A percentile compares a stretch with the other conserved stretches of the same genome.
phyloP scores from a whole-genome alignment of 2,113 vertebrate species.

The Nesoenas mayeri region DNA sequence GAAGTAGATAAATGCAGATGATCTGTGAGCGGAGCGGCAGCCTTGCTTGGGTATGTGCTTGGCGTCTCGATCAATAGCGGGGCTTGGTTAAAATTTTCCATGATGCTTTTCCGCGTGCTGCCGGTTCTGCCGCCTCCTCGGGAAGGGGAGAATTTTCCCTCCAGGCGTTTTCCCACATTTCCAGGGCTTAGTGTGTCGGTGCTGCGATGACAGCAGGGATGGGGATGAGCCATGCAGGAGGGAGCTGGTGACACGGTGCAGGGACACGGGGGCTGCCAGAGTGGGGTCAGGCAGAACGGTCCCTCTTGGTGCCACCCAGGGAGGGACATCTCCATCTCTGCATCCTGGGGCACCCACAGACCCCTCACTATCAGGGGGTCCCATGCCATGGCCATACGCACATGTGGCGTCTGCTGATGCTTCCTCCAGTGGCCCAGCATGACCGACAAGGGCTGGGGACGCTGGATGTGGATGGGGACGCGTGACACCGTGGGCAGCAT shows the following conservation, averaged over 20 bases:
- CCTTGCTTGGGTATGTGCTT: not conserved
- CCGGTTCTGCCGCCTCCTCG: not conserved
- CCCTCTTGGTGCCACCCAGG: not conserved
- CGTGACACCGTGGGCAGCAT: not conserved
- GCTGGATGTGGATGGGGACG: not conserved
- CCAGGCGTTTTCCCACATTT: not conserved
- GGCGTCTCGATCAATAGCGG: not conserved
- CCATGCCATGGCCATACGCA: accelerated
- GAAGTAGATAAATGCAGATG: constrained; percentile 8
- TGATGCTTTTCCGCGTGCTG: not conserved
- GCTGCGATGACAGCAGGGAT: not conserved
- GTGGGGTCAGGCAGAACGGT: accelerated
- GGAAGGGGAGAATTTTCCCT: not conserved
- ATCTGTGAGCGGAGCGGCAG: not conserved
- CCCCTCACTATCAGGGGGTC: accelerated
- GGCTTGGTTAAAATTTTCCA: constrained; percentile 3
- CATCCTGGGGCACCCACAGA: not conserved
- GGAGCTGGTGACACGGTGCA: accelerated
- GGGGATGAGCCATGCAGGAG: not conserved
- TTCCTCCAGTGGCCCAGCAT: not conserved
- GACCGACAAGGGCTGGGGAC: not conserved
- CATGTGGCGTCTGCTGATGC: not conserved
- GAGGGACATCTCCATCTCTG: not conserved
- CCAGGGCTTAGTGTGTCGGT: accelerated
- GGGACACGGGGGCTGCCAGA: not conserved